Evolutionary conservation across 2,888 invertebrate genomes (phyloP), one percentile per base, ranked within the genome.

Genomic region (Gastracanthus pulcherrimus): DNA sequence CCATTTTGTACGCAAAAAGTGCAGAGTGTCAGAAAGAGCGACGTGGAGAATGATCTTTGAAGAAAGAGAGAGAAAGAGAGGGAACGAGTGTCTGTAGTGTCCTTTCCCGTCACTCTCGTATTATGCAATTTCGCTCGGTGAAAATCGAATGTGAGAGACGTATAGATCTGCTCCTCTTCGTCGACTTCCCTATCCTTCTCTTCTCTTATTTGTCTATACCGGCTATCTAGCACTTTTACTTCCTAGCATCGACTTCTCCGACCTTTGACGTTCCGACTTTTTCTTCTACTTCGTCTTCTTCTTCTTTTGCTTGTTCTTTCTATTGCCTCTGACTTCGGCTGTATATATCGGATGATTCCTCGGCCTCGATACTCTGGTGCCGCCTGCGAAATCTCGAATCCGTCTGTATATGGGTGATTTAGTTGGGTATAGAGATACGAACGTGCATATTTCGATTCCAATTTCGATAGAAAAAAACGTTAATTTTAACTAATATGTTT

Each of bases 121-220:
- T 87, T 87, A 87, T 87, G 85, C 87, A 86, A 87, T 87, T 87
- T 86, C 83, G 78, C 31, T 80, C 76, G 55, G 55, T 81, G 83
- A 70, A 84, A 85, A 87, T 87, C 86, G 86, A 87, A 87, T 85
- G 84, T 85, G 81, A 58, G 71, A 60, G 41, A n/a, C 45, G 34
- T 51, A 1, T 23, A 1, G 7, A 55, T 36, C n/a, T 26, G 7
- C 38, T 29, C 34, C n/a, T n/a, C n/a, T n/a, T n/a, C n/a, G n/a
- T n/a, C n/a, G n/a, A n/a, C 26, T 34, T 62, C 62, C 19, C n/a
- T 36, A 3, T 6, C 36, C 62, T 3, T 9, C 19, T 1, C 19
- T 38, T 23, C 38, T 36, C 58, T 23, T 23, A 11, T 11, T 5
- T 36, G n/a, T 19, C 0, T 36, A 2, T n/a, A 19, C 23, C 13